Conservation (phyloP, 2,113 vertebrate species). For the Microtus richardsoni region DNA sequence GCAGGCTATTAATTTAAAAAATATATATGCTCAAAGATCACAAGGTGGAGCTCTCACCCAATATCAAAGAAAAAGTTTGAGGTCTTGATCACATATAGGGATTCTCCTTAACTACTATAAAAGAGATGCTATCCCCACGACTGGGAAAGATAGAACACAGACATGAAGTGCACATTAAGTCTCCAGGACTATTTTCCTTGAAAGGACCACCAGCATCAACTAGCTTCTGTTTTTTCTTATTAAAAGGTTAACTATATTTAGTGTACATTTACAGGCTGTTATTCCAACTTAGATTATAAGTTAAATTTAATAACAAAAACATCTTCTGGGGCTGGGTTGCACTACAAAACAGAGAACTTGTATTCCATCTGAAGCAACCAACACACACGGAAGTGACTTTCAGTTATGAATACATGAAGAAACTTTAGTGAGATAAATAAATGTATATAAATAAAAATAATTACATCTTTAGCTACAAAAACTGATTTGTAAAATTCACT, state of each 20-base stretch:
- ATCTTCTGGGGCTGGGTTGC: neutral
- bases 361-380: neutral
- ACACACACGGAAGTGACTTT: neutral
- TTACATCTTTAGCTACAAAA: constrained; percentile 23
- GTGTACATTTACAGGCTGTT: neutral
- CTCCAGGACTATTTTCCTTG: constrained; percentile 36
- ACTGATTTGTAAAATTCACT: constrained; percentile 25
- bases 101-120: constrained; percentile 46
- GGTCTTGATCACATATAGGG: constrained; percentile 76
- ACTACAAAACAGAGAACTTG: neutral
- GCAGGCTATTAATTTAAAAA: constrained; percentile 58
- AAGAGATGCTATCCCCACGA: constrained; percentile 48
- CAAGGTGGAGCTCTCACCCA: constrained; percentile 92
- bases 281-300: neutral
- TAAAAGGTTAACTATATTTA: constrained; percentile 33
- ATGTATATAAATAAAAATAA: constrained; percentile 19
- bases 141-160: constrained; percentile 26
- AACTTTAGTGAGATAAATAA: neutral
- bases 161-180: constrained; percentile 20
- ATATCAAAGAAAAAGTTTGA: constrained; percentile 85
- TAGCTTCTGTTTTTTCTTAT: constrained; percentile 44
- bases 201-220: neutral
- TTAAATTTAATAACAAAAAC: constrained; percentile 35
- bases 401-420: constrained; percentile 6
- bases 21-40: constrained; percentile 87